phyloP scores from a whole-genome alignment of 2,888 invertebrate genomes.

The Spicauda simplicius region DNA sequence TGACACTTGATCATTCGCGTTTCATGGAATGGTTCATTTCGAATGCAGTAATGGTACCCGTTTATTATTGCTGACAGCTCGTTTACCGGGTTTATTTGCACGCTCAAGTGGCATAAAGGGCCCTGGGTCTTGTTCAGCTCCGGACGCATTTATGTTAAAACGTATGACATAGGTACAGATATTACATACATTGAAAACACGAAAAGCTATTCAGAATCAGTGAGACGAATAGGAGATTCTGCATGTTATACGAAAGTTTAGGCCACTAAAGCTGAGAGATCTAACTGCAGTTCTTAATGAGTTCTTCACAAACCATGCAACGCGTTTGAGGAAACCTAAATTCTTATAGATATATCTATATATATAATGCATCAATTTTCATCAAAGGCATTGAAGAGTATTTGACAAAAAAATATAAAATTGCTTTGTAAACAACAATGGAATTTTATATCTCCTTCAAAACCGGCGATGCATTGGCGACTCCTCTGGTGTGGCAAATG shows the following conservation, averaged over 20 bases:
- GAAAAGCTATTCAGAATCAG: not conserved
- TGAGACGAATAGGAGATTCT: not conserved
- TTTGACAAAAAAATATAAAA: too few species aligned
- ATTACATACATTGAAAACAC: not conserved
- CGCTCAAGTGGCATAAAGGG: conserved; percentile 25
- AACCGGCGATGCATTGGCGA: too few species aligned
- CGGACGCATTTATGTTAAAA: not conserved
- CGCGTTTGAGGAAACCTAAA: not conserved
- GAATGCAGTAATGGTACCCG: conserved; percentile 55
- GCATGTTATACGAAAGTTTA: not conserved
- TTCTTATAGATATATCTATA: too few species aligned
- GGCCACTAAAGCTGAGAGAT: not conserved
- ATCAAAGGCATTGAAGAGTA: too few species aligned
- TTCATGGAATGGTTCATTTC: conserved; percentile 61
- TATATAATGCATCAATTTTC: too few species aligned
- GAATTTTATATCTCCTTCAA: too few species aligned
- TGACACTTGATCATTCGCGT: conserved; percentile 68
- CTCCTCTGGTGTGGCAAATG: too few species aligned
- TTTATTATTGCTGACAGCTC: conserved; percentile 58
- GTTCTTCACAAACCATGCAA: too few species aligned
- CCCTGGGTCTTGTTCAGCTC: not conserved
- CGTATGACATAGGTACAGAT: not conserved
- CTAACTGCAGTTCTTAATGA: not conserved
- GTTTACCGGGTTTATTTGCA: conserved; percentile 40
- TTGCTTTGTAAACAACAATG: too few species aligned